Percentiles rank a stretch among this genome's conserved stretches.
Evolutionary conservation across 2,797 vertebrate species (phyloP).

Genomic region (Pseudotriccus pelzelni): DNA sequence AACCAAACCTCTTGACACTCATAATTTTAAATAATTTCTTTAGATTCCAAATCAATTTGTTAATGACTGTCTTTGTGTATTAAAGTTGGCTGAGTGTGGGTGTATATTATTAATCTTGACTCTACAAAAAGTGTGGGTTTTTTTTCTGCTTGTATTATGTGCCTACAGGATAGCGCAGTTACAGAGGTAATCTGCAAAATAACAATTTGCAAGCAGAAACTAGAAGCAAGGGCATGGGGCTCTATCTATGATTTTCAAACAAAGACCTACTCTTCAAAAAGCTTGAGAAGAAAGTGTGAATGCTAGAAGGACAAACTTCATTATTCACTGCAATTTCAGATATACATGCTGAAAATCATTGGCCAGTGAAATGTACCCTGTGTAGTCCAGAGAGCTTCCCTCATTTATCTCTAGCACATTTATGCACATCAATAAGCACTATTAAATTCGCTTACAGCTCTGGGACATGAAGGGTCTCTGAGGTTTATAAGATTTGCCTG

Average conservation of each 20-base stretch:
- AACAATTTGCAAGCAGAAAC: background rate
- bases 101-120: background rate
- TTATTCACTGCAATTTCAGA: background rate
- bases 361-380: background rate
- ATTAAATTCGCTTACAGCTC: background rate
- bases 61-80: background rate
- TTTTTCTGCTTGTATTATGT: background rate
- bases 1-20: background rate
- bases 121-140: rapidly evolving
- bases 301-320: background rate
- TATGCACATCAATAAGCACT: background rate
- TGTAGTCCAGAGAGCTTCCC: background rate
- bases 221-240: background rate
- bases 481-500: background rate
- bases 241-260: background rate
- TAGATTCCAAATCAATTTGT: background rate
- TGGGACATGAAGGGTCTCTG: background rate
- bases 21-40: background rate
- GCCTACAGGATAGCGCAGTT: background rate
- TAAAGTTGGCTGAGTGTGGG: background rate
- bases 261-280: background rate
- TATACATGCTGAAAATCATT: background rate
- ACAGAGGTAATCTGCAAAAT: background rate
- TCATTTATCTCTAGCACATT: background rate
- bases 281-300: background rate